phyloP scores from a whole-genome alignment of 2,113 vertebrate species.

The Plecotus auritus region DNA sequence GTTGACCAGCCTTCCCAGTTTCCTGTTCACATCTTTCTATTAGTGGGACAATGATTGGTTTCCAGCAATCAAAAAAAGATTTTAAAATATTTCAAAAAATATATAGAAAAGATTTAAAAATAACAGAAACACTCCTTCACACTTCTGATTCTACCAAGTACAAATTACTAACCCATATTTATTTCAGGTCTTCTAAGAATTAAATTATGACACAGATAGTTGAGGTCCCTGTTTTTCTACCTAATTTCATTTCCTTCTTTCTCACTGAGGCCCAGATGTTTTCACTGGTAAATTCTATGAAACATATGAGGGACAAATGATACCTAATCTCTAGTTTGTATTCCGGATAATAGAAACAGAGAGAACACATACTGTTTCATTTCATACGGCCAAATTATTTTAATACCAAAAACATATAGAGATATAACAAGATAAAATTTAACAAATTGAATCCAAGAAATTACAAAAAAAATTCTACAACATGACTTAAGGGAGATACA shows the following conservation, averaged over 20 bases:
- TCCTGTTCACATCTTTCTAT: too few relatives aligned
- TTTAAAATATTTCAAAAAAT: neutral
- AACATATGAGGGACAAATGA: neutral
- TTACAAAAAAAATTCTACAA: neutral
- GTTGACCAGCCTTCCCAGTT: too few relatives aligned
- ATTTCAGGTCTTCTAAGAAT: neutral
- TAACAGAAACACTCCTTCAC: neutral
- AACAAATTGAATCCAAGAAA: neutral
- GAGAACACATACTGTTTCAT: neutral
- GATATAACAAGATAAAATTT: neutral
- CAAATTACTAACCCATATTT: neutral
- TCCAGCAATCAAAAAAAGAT: too few relatives aligned
- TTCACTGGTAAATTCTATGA: neutral
- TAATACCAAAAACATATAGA: neutral
- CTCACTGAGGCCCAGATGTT: neutral
- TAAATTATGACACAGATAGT: neutral
- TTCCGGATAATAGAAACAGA: neutral
- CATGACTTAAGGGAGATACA: neutral
- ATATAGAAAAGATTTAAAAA: neutral
- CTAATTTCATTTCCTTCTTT: neutral
- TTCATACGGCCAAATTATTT: neutral
- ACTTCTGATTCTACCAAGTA: neutral
- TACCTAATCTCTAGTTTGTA: neutral
- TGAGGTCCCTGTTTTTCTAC: neutral
- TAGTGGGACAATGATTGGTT: too few relatives aligned